phyloP scores from a whole-genome alignment of 2,113 vertebrate genomes.

The Tachycineta bicolor region DNA sequence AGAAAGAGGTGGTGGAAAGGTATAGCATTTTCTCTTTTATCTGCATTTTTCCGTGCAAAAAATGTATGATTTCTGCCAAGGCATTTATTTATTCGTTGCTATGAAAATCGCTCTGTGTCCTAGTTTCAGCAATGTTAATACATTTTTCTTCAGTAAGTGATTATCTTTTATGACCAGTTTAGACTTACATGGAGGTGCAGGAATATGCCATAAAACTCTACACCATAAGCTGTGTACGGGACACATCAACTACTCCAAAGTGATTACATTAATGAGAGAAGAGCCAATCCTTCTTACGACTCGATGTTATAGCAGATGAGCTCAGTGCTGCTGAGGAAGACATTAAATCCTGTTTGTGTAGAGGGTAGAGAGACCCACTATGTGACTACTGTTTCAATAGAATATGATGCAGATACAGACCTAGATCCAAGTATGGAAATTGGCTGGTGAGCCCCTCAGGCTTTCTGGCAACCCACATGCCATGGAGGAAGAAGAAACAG shows the following conservation, averaged over 20 bases:
- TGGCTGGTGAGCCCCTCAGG: constrained; percentile 20
- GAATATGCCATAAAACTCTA: constrained; percentile 49
- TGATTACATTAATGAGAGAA: constrained; percentile 65
- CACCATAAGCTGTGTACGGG: constrained; percentile 38
- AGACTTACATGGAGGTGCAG: constrained; percentile 35
- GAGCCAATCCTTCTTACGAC: constrained; percentile 25
- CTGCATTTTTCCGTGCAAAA: constrained; percentile 10
- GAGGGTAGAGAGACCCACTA: constrained; percentile 24
- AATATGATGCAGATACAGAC: constrained; percentile 37
- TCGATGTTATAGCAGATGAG: constrained; percentile 21
- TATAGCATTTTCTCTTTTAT: neutral
- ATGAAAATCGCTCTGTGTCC: constrained; percentile 34
- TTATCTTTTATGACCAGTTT: constrained; percentile 56
- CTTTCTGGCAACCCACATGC: constrained; percentile 1
- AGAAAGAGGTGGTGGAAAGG: neutral
- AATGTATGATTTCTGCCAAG: neutral
- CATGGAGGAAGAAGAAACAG: constrained; percentile 52
- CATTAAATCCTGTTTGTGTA: constrained; percentile 48
- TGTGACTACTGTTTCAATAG: constrained; percentile 62
- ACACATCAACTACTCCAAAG: constrained; percentile 44
- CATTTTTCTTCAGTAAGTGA: constrained; percentile 30
- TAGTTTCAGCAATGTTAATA: neutral
- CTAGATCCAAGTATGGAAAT: constrained; percentile 64
- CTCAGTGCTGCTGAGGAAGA: constrained; percentile 44
- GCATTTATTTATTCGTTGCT: constrained; percentile 27